Base-by-base conservation (phyloP, 2,797 vertebrate genomes). In the Nannoperca australis region DNA sequence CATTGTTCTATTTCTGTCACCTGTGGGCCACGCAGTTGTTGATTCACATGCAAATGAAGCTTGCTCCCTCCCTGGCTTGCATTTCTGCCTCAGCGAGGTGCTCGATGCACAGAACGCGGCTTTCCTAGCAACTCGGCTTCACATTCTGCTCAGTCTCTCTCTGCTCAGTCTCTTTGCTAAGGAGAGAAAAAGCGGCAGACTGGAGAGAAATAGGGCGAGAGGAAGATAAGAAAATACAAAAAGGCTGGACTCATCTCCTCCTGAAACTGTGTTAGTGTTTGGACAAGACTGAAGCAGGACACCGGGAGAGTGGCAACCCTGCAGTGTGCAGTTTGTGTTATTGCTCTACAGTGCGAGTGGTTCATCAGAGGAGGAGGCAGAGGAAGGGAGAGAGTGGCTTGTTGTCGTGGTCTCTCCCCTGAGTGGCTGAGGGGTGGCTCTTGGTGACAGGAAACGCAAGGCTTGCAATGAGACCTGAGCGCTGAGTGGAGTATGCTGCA, bases 1-100 rank as follows among this genome's bases (percentile, higher is more conserved):
- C 97, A 99, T 99, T 99, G 98, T 99, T 99, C 98, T 99, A 98
- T 99, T 99, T 98, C 95, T 99, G 98, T 97, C 96, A 96, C 97
- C 95, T 97, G 96, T 97, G 97, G 97, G 97, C 97, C 97, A 93
- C 91, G 95, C 96, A 97, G 96, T 97, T 98, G 97, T 98, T 97
- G 96, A 98, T 98, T 98, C 96, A 97, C 96, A 99, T 98, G 97
- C 96, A 99, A 99, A 99, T 98, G 94, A 97, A 91, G 95, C 95
- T 94, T 73, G 92, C 94, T 93, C 95, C 94, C 84, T 95, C 94
- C 95, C 94, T 89, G 86, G 94, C 95, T 96, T 94, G 95, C 92
- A 94, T 95, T 84, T 84, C 92, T 78, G 94, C 88, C 82, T 88
- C 77, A 55, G 88, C 82, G 95, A 91, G 89, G 82, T 84, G 87